A percentile compares a stretch with the other conserved stretches of the same genome.
Conservation (phyloP, 2,888 invertebrate genomes). For the Pseudeuparius sepicola region DNA sequence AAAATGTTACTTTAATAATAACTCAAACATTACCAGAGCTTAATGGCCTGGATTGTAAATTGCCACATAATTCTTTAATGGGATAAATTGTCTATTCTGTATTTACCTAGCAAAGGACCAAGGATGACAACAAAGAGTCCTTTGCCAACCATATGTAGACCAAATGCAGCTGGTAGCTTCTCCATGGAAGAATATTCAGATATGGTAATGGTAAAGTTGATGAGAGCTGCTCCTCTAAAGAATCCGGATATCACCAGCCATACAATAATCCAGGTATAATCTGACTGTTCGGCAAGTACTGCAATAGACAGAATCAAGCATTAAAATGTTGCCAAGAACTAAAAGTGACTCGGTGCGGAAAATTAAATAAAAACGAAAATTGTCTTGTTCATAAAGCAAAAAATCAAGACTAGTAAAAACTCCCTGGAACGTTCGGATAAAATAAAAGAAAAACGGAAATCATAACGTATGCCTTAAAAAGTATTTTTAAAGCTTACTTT, state of each 20-base stretch:
- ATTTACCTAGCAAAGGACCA: constrained; percentile 59
- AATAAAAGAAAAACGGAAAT: constrained; percentile 20
- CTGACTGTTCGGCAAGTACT: constrained; percentile 66
- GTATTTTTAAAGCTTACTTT: constrained; percentile 36
- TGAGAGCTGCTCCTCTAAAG: constrained; percentile 66
- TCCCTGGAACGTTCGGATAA: no score
- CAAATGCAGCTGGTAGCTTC: constrained; percentile 66
- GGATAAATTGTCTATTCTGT: no score
- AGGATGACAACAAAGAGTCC: constrained; percentile 59
- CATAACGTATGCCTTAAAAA: constrained; percentile 25
- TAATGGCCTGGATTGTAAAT: background rate
- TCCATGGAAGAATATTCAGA: constrained; percentile 62
- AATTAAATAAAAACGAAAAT: constrained; percentile 23
- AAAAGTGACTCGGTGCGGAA: constrained; percentile 24
- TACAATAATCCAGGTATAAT: constrained; percentile 56
- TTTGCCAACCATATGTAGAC: constrained; percentile 67
- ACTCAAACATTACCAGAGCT: no score
- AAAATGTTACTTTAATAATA: no score
- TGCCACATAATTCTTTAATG: background rate
- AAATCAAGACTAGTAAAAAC: constrained; percentile 19
- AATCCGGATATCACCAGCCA: constrained; percentile 70
- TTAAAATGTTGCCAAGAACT: constrained; percentile 15
- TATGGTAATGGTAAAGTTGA: constrained; percentile 69
- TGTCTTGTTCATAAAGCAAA: constrained; percentile 23
- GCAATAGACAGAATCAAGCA: constrained; percentile 30